phyloP scores from a whole-genome alignment of 2,888 invertebrate species.

The Rhagonycha fulva region DNA sequence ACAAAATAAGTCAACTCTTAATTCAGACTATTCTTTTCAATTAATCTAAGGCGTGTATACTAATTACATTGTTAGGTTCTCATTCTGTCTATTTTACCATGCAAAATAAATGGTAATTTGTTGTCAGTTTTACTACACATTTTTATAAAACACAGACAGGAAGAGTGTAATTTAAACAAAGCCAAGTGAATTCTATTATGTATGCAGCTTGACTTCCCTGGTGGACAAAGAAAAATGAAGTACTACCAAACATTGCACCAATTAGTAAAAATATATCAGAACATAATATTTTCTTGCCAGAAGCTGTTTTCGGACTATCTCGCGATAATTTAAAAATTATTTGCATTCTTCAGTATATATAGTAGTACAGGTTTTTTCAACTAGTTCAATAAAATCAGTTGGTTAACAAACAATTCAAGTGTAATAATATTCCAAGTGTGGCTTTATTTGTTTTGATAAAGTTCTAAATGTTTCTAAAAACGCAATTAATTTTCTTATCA shows the following conservation, averaged over 20 bases:
- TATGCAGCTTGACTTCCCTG: neutral
- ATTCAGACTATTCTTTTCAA: neutral
- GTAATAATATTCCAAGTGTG: neutral
- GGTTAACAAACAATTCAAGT: too few relatives aligned
- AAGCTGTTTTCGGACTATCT: neutral
- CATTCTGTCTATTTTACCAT: neutral
- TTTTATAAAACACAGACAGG: neutral
- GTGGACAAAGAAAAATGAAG: neutral
- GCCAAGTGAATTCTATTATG: neutral
- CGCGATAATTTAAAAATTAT: neutral
- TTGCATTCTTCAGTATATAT: neutral
- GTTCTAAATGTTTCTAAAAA: neutral
- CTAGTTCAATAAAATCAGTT: neutral
- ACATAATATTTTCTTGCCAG: neutral
- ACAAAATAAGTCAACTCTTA: neutral
- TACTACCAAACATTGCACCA: neutral
- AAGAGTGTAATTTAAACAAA: neutral
- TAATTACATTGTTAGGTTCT: neutral
- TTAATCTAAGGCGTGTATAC: neutral
- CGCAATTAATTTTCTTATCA: neutral
- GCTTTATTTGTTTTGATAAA: neutral
- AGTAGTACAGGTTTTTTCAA: neutral
- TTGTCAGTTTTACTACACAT: neutral
- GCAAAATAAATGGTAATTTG: neutral
- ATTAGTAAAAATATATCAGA: neutral